These are phyloP conservation scores for Ectemnius cavifrons DNA, from an alignment of 2,888 invertebrate species.

Conservation along the genomic window DNA sequence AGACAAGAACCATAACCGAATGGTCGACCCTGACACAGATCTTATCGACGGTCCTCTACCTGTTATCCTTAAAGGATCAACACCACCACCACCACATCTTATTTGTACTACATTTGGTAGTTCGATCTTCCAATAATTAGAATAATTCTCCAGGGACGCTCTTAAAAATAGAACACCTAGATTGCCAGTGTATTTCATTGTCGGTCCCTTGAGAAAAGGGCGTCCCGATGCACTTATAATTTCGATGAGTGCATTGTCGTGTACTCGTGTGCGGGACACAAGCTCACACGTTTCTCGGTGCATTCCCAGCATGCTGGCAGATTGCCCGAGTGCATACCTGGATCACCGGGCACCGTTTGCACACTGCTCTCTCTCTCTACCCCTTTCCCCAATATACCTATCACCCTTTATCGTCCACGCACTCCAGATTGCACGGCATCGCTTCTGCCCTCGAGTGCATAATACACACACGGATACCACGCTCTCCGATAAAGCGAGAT, in stretches of 20 bases:
- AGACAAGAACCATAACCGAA: conserved; percentile 22
- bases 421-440: conserved; percentile 24
- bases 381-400: conserved; percentile 20
- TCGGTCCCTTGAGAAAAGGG: background rate
- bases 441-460: conserved; percentile 18
- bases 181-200: no score
- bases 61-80: no score
- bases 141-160: no score
- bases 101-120: background rate
- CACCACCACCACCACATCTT: background rate
- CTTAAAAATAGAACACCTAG: background rate
- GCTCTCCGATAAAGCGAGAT: background rate
- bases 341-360: conserved; percentile 41
- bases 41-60: background rate
- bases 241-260: conserved; percentile 58
- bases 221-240: conserved; percentile 31
- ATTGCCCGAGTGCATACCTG: conserved; percentile 53
- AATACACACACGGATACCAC: background rate
- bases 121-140: background rate
- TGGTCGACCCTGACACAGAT: conserved; percentile 53
- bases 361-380: conserved; percentile 12
- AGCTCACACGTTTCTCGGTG: conserved; percentile 30
- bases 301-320: conserved; percentile 49
- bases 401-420: conserved; percentile 35
- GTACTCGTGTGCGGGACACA: conserved; percentile 35